Conservation (phyloP, 2,888 invertebrate genomes). For the Amaurobius ferox region DNA sequence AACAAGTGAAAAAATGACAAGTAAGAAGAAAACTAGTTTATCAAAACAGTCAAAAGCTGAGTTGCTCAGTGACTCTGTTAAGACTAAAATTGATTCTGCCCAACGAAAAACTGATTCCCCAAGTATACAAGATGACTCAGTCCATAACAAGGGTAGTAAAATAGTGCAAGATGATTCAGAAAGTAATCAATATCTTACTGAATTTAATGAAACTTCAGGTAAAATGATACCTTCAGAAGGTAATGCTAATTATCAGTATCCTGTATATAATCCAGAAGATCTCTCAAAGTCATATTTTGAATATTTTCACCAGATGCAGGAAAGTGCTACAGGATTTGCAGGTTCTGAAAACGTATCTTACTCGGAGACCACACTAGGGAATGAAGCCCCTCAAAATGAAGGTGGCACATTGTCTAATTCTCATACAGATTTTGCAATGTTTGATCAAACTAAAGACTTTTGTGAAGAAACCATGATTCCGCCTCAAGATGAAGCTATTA, state of each 20-base stretch:
- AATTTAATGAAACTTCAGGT: background rate
- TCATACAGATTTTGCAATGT: background rate
- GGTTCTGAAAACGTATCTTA: conserved; percentile 14
- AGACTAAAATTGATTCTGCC: background rate
- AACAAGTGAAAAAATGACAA: background rate
- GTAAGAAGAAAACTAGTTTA: background rate
- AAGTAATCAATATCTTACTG: background rate
- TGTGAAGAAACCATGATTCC: conserved; percentile 21
- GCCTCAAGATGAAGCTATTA: conserved; percentile 57
- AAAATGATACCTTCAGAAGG: background rate
- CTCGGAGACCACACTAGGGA: conserved; percentile 17
- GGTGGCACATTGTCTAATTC: background rate
- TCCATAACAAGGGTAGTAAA: no score
- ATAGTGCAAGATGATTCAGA: background rate
- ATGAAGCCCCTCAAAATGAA: background rate
- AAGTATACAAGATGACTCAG: background rate
- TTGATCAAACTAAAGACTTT: background rate
- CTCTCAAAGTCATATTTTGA: conserved; percentile 43
- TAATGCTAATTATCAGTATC: background rate
- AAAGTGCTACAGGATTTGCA: conserved; percentile 10
- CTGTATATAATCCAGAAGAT: conserved; percentile 20
- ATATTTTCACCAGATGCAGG: conserved; percentile 40
- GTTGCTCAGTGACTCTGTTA: background rate
- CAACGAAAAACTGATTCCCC: background rate
- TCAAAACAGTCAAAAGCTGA: background rate